Evolutionary conservation across 2,113 vertebrate species (phyloP).

Genomic region (Malaclemys terrapin): DNA sequence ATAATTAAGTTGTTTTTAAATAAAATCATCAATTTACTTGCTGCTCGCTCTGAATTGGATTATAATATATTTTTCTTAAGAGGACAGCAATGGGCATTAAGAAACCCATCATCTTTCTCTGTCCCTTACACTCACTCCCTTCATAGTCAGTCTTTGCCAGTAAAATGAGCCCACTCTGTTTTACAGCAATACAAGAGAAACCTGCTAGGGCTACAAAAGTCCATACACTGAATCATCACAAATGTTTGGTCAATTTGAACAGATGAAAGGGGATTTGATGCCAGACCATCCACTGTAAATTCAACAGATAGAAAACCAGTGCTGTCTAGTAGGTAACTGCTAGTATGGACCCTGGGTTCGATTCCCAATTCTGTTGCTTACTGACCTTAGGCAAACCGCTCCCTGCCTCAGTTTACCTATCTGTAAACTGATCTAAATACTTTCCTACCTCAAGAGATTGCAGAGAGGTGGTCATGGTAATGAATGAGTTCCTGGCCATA

Average conservation of each 20-base stretch:
- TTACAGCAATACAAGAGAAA: not conserved
- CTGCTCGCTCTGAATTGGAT: not conserved
- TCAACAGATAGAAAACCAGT: not conserved
- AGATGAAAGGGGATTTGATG: not conserved
- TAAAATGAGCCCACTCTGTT: constrained; percentile 40
- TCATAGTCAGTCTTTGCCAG: constrained; percentile 66
- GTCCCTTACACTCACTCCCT: constrained; percentile 23
- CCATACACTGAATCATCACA: not conserved
- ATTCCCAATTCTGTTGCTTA: not conserved
- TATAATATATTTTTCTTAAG: constrained; percentile 27
- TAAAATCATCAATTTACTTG: not conserved
- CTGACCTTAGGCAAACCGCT: not conserved
- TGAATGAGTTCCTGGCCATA: not conserved
- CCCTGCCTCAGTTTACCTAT: not conserved
- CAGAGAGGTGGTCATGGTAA: not conserved
- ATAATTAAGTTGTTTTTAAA: constrained; percentile 65
- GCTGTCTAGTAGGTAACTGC: not conserved
- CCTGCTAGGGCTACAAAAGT: not conserved
- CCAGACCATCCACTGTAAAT: not conserved
- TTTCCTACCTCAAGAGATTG: not conserved
- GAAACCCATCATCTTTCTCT: constrained; percentile 41
- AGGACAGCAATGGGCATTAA: constrained; percentile 45
- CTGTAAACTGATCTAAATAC: not conserved
- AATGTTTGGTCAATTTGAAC: not conserved
- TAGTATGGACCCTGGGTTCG: not conserved